phyloP scores from a whole-genome alignment of 2,797 vertebrate genomes.

The Falco concolor region DNA sequence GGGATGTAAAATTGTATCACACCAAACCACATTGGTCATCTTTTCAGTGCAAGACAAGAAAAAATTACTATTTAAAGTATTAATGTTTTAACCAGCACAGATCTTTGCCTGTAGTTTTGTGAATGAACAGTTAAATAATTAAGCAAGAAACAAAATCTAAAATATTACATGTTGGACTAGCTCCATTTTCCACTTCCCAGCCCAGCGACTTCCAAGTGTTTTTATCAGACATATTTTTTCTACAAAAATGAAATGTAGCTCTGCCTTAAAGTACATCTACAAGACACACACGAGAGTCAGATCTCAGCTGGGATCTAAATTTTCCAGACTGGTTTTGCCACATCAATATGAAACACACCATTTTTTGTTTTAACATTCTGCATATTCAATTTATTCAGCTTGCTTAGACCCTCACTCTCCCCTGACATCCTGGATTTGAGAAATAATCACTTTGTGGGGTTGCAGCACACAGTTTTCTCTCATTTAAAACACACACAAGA shows the following conservation, averaged over 20 bases:
- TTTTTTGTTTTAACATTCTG: conserved; percentile 3
- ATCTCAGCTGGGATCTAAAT: not conserved
- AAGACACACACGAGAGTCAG: not conserved
- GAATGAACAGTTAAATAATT: not conserved
- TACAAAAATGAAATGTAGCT: not conserved
- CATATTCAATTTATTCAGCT: conserved; percentile 4
- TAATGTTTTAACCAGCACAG: not conserved
- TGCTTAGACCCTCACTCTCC: not conserved
- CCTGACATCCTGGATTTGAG: not conserved
- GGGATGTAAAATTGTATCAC: conserved; percentile 12
- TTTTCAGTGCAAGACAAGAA: not conserved
- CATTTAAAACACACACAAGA: not conserved
- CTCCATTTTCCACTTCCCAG: not conserved
- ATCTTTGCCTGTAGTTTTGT: not conserved
- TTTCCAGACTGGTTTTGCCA: not conserved
- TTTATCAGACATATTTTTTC: conserved; percentile 16
- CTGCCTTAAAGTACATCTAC: not conserved
- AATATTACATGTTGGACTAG: not conserved
- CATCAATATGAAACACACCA: not conserved
- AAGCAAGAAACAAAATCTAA: not conserved
- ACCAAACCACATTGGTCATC: not conserved
- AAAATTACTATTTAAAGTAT: not conserved
- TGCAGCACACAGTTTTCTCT: not conserved
- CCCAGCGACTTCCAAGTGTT: not conserved
- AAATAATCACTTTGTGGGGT: conserved; percentile 19